These are phyloP conservation scores for Lumbricus terrestris DNA, from an alignment of 2,888 invertebrate species.

Conservation along the genomic window DNA sequence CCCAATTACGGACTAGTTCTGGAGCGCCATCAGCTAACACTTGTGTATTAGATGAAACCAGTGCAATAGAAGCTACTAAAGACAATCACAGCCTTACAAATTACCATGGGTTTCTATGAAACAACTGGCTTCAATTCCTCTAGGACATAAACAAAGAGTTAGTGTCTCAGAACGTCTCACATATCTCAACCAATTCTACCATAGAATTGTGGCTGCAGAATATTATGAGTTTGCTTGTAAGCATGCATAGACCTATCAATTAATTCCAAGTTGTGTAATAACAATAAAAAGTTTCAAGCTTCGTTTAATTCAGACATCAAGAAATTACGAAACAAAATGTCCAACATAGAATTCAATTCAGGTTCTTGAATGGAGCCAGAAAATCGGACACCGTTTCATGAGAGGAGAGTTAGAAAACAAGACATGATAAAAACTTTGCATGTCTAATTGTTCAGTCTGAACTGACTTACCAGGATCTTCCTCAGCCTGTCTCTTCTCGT, in stretches of 20 bases:
- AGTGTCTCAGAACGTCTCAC: neutral
- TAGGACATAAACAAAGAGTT: neutral
- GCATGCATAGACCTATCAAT: too few relatives aligned
- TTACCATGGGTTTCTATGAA: neutral
- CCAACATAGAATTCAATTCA: neutral
- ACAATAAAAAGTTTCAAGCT: neutral
- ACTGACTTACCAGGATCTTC: constrained; percentile 17
- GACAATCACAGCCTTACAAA: neutral
- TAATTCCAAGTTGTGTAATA: too few relatives aligned
- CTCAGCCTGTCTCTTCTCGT: constrained; percentile 14
- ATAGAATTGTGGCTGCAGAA: neutral
- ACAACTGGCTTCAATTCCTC: too few relatives aligned
- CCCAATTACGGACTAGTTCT: too few relatives aligned
- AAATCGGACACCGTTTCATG: neutral
- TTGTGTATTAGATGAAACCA: too few relatives aligned
- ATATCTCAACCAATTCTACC: neutral
- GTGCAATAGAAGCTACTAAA: too few relatives aligned
- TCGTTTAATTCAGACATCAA: neutral
- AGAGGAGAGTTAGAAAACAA: neutral
- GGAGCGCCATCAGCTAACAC: too few relatives aligned
- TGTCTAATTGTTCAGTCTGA: neutral
- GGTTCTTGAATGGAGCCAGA: neutral
- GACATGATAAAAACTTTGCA: neutral
- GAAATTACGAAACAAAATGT: neutral
- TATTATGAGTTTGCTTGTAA: too few relatives aligned